Evolutionary conservation across 1,140 invertebrate species (phyloP).

Genomic region (Drosophila sulfurigaster): DNA sequence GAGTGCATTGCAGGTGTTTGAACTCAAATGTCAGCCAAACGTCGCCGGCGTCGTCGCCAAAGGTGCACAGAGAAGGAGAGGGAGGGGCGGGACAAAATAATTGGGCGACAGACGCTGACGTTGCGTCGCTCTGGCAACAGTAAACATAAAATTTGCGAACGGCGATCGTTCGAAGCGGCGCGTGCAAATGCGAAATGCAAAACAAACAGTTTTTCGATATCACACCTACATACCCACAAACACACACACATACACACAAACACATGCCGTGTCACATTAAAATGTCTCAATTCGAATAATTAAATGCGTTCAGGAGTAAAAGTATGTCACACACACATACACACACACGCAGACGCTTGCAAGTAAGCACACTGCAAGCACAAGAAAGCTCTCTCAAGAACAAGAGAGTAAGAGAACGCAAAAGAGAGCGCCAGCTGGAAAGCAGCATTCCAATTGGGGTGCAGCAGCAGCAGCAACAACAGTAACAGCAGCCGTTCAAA

Average conservation of each 20-base stretch:
- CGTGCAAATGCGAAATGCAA: constrained; percentile 78
- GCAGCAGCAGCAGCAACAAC: constrained; percentile 37
- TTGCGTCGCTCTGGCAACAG: constrained; percentile 42
- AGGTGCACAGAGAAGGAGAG: constrained; percentile 9
- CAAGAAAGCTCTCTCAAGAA: constrained; percentile 26
- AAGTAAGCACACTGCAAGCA: background rate
- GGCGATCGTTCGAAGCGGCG: constrained; percentile 55
- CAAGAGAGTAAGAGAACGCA: background rate
- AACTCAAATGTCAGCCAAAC: constrained; percentile 77
- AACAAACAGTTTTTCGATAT: constrained; percentile 77
- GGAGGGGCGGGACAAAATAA: constrained; percentile 53
- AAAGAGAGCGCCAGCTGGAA: constrained; percentile 29
- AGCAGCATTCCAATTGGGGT: constrained; percentile 46
- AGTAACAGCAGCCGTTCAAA: constrained; percentile 9
- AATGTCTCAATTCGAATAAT: constrained; percentile 79
- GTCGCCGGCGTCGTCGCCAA: constrained; percentile 49
- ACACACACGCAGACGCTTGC: background rate
- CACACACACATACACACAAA: constrained; percentile 20
- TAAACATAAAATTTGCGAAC: constrained; percentile 61
- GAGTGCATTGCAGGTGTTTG: constrained; percentile 80
- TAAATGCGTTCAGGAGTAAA: constrained; percentile 79
- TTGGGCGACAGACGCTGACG: constrained; percentile 78
- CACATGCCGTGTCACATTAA: constrained; percentile 19
- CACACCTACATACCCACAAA: constrained; percentile 35
- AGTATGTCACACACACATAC: constrained; percentile 66